Percentiles rank a stretch among this genome's conserved stretches.
phyloP scores from a whole-genome alignment of 2,888 invertebrate species.

The Idaea straminata region DNA sequence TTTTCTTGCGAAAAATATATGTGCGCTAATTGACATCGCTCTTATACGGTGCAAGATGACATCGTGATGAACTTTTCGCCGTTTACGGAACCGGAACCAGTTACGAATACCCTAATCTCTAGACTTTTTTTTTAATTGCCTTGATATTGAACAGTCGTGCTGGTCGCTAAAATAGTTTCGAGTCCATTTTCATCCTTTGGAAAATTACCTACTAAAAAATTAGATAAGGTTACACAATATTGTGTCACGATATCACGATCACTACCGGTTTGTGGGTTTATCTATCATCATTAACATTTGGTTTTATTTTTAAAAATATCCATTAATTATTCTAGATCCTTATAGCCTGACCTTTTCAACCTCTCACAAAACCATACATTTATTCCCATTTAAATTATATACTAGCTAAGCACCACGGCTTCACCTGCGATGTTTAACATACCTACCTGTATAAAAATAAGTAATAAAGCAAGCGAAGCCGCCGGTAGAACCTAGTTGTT shows the following conservation, averaged over 20 bases:
- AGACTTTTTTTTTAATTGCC: too few relatives aligned
- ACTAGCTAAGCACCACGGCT: background rate
- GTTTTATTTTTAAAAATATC: background rate
- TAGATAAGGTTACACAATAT: background rate
- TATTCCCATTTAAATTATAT: background rate
- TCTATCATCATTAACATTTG: background rate
- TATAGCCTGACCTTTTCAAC: conserved; percentile 1
- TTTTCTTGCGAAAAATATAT: too few relatives aligned
- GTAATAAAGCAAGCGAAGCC: background rate
- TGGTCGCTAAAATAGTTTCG: too few relatives aligned
- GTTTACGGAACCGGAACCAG: too few relatives aligned
- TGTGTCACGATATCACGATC: background rate
- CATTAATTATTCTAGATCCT: background rate
- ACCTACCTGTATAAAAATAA: background rate
- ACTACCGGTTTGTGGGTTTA: background rate
- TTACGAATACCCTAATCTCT: too few relatives aligned
- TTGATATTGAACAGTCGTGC: too few relatives aligned
- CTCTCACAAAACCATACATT: background rate
- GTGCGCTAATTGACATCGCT: too few relatives aligned
- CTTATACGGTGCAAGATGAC: too few relatives aligned
- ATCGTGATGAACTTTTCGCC: too few relatives aligned
- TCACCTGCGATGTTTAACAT: background rate
- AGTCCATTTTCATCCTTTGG: too few relatives aligned
- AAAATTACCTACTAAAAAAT: too few relatives aligned
- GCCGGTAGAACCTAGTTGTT: background rate